Evolutionary conservation across 2,888 invertebrate genomes (phyloP).

Genomic region (Candidula unifasciata): DNA sequence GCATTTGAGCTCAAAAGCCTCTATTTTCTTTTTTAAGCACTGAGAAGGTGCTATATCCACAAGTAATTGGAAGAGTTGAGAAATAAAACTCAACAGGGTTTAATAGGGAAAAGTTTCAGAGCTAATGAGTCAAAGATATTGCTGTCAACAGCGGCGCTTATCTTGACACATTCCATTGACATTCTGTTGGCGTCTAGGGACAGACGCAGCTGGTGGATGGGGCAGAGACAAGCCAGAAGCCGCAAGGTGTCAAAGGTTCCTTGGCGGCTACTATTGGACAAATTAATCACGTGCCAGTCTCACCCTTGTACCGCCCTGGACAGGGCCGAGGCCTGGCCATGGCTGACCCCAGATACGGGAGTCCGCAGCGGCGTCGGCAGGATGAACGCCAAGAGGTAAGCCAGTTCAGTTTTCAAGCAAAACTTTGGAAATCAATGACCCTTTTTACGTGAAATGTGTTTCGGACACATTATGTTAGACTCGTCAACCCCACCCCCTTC

Average conservation of each 20-base stretch:
- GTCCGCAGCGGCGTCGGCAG: neutral
- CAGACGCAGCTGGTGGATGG: neutral
- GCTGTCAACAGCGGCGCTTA: neutral
- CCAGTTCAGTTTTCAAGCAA: too few relatives aligned
- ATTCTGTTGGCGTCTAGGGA: neutral
- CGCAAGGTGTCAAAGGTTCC: neutral
- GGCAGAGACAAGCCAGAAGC: neutral
- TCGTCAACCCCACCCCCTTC: too few relatives aligned
- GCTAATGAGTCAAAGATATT: neutral
- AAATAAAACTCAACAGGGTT: neutral
- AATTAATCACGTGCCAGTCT: slow-evolving; percentile 38
- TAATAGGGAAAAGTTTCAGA: neutral
- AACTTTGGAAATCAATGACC: too few relatives aligned
- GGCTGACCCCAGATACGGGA: slow-evolving; percentile 41
- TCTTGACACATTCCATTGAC: neutral
- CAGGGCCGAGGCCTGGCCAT: slow-evolving; percentile 16
- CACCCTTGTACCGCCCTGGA: slow-evolving; percentile 42
- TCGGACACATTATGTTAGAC: too few relatives aligned
- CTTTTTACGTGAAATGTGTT: too few relatives aligned
- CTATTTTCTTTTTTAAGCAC: too few relatives aligned
- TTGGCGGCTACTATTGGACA: slow-evolving; percentile 18
- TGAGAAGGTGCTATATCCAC: too few relatives aligned
- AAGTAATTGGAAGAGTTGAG: neutral
- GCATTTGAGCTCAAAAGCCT: too few relatives aligned
- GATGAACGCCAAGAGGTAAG: neutral